phyloP scores from a whole-genome alignment of 2,797 vertebrate genomes.

The Acanthurus tractus region DNA sequence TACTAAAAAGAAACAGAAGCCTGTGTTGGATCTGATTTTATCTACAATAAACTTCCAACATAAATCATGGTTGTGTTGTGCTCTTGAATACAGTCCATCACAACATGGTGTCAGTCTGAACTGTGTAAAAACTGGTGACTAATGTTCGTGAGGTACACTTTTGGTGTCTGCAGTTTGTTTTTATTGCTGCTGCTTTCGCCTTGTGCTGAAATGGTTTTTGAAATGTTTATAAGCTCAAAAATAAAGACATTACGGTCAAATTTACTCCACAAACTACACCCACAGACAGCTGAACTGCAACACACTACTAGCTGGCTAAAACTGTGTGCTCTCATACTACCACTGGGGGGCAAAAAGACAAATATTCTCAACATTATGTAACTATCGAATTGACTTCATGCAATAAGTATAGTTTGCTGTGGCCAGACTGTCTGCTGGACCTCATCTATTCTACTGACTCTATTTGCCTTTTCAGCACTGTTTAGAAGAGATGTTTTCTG shows the following conservation, averaged over 20 bases:
- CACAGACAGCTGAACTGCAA: not conserved
- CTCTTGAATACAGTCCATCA: not conserved
- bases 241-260: not conserved
- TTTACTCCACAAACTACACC: not conserved
- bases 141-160: not conserved
- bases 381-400: slow-evolving; percentile 41
- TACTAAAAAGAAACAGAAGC: not conserved
- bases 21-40: slow-evolving; percentile 15
- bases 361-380: slow-evolving; percentile 64
- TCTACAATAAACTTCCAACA: slow-evolving; percentile 2
- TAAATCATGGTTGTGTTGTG: not conserved
- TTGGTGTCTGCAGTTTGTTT: slow-evolving; percentile 22
- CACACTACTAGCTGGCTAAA: slow-evolving; percentile 15
- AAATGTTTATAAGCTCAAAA: not conserved
- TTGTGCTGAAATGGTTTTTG: not conserved
- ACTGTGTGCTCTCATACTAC: slow-evolving; percentile 33
- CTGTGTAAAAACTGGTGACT: not conserved
- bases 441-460: slow-evolving; percentile 15
- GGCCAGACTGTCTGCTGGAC: slow-evolving; percentile 33
- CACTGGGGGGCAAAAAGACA: slow-evolving; percentile 40
- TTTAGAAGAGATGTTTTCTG: slow-evolving; percentile 27
- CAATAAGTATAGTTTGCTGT: slow-evolving; percentile 53
- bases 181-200: slow-evolving; percentile 2
- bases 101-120: slow-evolving; percentile 2
- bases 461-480: slow-evolving; percentile 21